Base-by-base conservation (phyloP, 2,797 vertebrate species). In the Knipowitschia caucasica region DNA sequence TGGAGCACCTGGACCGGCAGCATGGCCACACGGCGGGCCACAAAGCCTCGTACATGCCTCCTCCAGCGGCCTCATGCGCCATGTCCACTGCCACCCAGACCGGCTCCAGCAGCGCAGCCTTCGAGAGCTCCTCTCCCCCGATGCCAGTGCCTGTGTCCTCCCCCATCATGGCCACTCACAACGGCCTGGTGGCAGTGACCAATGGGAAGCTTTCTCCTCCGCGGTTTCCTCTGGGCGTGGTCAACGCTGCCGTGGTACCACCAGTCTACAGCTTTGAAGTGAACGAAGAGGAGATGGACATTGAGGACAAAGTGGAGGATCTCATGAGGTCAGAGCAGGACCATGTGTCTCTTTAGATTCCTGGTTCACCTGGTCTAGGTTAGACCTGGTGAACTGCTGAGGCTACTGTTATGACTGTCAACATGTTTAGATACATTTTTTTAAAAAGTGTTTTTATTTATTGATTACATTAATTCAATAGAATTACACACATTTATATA, bases 281-380 rank as follows among this genome's bases (percentile, higher is more conserved):
- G 54, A 90, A 89, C 0, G 96, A 98, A 76, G 95, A 99, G 57
- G 95, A 99, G 68, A 67, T 94, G 50, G 96, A 99, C 62, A 91
- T 98, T 10, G 96, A 98, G n/a, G 96, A 98, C 73, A 97, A 94
- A 74, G 96, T 99, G 75, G 96, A 99, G 67, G 94, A 98, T 70
- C 83, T 99, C 60, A 98, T 98, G 95, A 95, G 96, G 96, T 99
- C 71, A 80, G 77, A 75, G 17, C n/a, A 20, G 11, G 12, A 12
- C n/a, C n/a, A n/a, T n/a, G n/a, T n/a, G n/a, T n/a, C n/a, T n/a
- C n/a, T n/a, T n/a, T n/a, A n/a, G n/a, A n/a, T n/a, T n/a, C n/a
- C n/a, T n/a, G n/a, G n/a, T n/a, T n/a, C n/a, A n/a, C n/a, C n/a
- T n/a, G n/a, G n/a, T n/a, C n/a, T n/a, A n/a, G n/a, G n/a, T n/a